Evolutionary conservation across 23 tunicate genomes (phyloP), one percentile per base, ranked within the genome.

Genomic region (Styela clava): DNA sequence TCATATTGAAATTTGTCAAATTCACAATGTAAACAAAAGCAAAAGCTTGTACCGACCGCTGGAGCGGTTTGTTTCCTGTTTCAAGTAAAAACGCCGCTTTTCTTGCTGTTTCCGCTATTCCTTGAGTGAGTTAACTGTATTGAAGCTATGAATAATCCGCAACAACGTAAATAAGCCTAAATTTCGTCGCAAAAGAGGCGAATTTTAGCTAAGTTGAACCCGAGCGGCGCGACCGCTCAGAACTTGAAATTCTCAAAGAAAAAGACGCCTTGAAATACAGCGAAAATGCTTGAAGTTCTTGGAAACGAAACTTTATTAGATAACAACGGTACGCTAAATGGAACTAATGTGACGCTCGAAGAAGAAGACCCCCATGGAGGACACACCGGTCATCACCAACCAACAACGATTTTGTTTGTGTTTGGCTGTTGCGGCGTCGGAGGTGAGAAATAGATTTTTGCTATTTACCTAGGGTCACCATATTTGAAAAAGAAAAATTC

Each of bases 381-480:
- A 7, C 56, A 44, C 56, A 44, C 56, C 12, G 56, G 56, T 5
- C 77, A 71, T 30, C 34, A 27, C 51, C 84, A 64, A 27, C 90
- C 90, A 20, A 80, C 80, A 64, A 69, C 37, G 24, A 69, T 86
- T 64, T 35, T 86, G 25, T 86, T 86, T 62, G 74, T 86, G 7
- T 86, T 86, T 63, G 90, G 85, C n/a, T 82, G 90, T 25, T 86
- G 81, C 64, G 90, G 90, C 23, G 79, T 86, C 29, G 90, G 90
- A 35, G 89, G 89, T 85, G 69, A 74, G 34, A n/a, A n/a, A 65
- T 22, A 9, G 33, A 1, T 33, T 33, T 16, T n/a, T n/a, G n/a
- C n/a, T n/a, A n/a, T n/a, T n/a, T n/a, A n/a, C n/a, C n/a, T n/a
- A n/a, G n/a, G n/a, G n/a, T n/a, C n/a, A n/a, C n/a, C n/a, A n/a